These are phyloP conservation scores for Bovichtus variegatus DNA, from an alignment of 2,797 vertebrate genomes.

Conservation along the genomic window DNA sequence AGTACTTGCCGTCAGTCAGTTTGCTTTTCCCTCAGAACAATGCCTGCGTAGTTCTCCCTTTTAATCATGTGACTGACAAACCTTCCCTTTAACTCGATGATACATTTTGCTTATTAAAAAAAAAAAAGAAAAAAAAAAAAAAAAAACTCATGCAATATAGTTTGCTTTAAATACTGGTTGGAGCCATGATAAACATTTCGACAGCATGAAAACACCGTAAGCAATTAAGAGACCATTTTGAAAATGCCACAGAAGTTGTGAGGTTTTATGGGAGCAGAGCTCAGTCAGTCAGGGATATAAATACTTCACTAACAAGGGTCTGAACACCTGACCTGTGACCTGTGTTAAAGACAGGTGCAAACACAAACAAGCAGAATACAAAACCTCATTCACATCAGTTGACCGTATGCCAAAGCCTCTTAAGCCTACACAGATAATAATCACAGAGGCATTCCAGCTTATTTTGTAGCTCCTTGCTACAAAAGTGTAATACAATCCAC, in stretches of 20 bases:
- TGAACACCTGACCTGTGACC: constrained; percentile 58
- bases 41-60: constrained; percentile 68
- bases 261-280: constrained; percentile 55
- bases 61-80: constrained; percentile 42
- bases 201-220: constrained; percentile 49
- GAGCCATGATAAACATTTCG: constrained; percentile 55
- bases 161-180: constrained; percentile 65
- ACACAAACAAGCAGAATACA: constrained; percentile 64
- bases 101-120: constrained; percentile 35
- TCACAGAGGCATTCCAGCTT: constrained; percentile 45
- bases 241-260: constrained; percentile 57
- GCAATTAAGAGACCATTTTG: constrained; percentile 28
- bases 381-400: constrained; percentile 68
- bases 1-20: not conserved
- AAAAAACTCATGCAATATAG: constrained; percentile 59
- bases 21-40: constrained; percentile 45
- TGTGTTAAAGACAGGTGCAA: constrained; percentile 61
- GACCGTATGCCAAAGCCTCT: constrained; percentile 41
- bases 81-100: constrained; percentile 74
- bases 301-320: constrained; percentile 67
- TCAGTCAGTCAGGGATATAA: constrained; percentile 63
- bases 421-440: constrained; percentile 36
- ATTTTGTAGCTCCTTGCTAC: constrained; percentile 63
- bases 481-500: constrained; percentile 61
- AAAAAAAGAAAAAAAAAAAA: too few species aligned